Evolutionary conservation across 1,140 invertebrate genomes (phyloP).

Genomic region (Phortica variegata): DNA sequence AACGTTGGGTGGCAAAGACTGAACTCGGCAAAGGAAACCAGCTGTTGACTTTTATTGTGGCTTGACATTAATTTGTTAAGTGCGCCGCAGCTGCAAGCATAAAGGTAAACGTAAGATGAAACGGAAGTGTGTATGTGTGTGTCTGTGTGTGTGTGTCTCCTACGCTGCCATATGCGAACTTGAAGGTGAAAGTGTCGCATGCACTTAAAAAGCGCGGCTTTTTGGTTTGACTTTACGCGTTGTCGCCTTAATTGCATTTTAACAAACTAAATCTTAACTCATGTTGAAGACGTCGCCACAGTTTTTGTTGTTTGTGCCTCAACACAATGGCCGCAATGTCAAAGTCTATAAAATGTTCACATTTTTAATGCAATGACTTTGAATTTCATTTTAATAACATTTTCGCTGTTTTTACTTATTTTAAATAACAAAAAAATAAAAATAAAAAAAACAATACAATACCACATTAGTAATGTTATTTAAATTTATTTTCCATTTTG

Average conservation of each 20-base stretch:
- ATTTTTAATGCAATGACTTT: no score
- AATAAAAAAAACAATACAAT: no score
- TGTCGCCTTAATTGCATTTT: slow-evolving; percentile 33
- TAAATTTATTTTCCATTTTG: no score
- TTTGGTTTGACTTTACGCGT: not conserved
- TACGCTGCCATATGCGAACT: not conserved
- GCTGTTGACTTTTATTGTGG: slow-evolving; percentile 54
- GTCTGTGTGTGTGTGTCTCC: no score
- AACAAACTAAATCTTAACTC: slow-evolving; percentile 5
- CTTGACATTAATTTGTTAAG: slow-evolving; percentile 55
- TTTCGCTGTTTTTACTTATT: no score
- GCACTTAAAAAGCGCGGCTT: no score
- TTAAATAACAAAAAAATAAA: no score
- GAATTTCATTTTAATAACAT: no score
- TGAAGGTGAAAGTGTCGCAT: not conserved
- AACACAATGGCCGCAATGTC: not conserved
- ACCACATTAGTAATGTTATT: no score
- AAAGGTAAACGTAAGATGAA: no score
- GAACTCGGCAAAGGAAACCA: slow-evolving; percentile 22
- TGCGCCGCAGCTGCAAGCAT: slow-evolving; percentile 21
- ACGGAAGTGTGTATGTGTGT: no score
- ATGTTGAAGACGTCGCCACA: not conserved
- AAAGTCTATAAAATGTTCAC: not conserved
- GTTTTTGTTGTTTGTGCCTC: not conserved
- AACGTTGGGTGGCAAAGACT: no score